Conservation (phyloP, 1,140 invertebrate genomes). For the Adelges cooleyi region DNA sequence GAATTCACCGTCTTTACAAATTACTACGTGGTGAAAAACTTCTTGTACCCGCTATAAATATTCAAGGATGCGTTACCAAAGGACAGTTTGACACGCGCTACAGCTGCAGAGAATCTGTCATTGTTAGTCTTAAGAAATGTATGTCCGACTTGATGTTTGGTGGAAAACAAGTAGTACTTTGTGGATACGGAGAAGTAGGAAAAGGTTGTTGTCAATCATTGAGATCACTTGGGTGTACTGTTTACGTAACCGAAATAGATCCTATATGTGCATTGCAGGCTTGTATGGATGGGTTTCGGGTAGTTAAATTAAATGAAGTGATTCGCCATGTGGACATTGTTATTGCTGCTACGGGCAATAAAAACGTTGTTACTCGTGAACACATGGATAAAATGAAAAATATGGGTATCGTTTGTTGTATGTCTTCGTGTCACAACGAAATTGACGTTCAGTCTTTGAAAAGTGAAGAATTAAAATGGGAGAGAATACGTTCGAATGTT, state of each 20-base stretch:
- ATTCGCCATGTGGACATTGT: conserved; percentile 87
- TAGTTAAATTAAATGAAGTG: conserved; percentile 91
- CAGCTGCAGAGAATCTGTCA: conserved; percentile 77
- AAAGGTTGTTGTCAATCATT: conserved; percentile 94
- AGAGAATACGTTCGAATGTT: conserved; percentile 92
- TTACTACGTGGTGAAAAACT: conserved; percentile 88
- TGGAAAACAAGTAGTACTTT: conserved; percentile 91
- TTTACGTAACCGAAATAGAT: conserved; percentile 95
- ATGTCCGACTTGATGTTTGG: conserved; percentile 94
- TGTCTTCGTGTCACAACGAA: conserved; percentile 97
- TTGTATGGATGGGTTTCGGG: conserved; percentile 94
- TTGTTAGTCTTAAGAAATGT: conserved; percentile 85
- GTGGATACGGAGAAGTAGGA: conserved; percentile 96
- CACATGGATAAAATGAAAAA: conserved; percentile 97
- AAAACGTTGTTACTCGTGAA: conserved; percentile 87
- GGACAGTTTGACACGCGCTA: conserved; percentile 98
- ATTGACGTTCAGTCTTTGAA: conserved; percentile 71
- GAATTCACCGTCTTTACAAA: conserved; percentile 92
- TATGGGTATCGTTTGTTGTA: conserved; percentile 92
- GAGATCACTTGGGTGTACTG: conserved; percentile 86
- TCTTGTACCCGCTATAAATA: conserved; percentile 96
- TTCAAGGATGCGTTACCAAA: conserved; percentile 97
- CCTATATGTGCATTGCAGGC: conserved; percentile 96
- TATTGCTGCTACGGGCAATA: conserved; percentile 92
- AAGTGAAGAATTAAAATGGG: conserved; percentile 74